Base-by-base conservation (phyloP, 2,888 invertebrate species). In the Rhabditoides inermis region DNA sequence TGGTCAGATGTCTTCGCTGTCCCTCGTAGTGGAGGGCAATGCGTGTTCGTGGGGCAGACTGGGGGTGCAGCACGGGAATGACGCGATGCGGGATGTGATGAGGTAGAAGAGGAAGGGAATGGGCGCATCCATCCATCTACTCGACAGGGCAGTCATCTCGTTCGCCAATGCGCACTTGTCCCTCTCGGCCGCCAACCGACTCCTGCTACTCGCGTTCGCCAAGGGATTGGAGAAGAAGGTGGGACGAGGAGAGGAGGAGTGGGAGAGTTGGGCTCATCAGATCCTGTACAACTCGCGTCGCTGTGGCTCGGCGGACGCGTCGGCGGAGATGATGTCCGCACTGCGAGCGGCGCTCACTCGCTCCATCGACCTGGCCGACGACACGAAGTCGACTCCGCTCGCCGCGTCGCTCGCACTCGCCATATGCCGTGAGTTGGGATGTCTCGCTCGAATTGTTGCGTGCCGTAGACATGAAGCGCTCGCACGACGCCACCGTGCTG, bases 41-140 rank as follows among this genome's bases (percentile, higher is more conserved):
- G 46, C 63, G 2, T 55, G 55, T 40, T 57, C 63, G 3, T 64
- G 63, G 63, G 63, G 63, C 10, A 60, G 56, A 50, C 25, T 64
- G 36, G 51, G 53, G 6, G 20, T 41, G 20, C 36, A 39, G 15
- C 55, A 60, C 46, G 63, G 63, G 10, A 41, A 51, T 30, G 41
- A 53, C n/a, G 51, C 52, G 3, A 53, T 61, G n/a, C 54, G 47
- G 26, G 39, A 52, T 5, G 42, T 59, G 35, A 36, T 63, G n/a
- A 46, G 57, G n/a, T n/a, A n/a, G n/a, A n/a, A n/a, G n/a, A n/a
- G n/a, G n/a, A n/a, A n/a, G n/a, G n/a, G n/a, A n/a, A n/a, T n/a
- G n/a, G n/a, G n/a, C n/a, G n/a, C n/a, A n/a, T n/a, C n/a, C n/a
- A n/a, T n/a, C n/a, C n/a, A n/a, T n/a, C n/a, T n/a, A n/a, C n/a